These are phyloP conservation scores for Platycnemis pennipes DNA, from an alignment of 2,888 invertebrate genomes.

Conservation along the genomic window DNA sequence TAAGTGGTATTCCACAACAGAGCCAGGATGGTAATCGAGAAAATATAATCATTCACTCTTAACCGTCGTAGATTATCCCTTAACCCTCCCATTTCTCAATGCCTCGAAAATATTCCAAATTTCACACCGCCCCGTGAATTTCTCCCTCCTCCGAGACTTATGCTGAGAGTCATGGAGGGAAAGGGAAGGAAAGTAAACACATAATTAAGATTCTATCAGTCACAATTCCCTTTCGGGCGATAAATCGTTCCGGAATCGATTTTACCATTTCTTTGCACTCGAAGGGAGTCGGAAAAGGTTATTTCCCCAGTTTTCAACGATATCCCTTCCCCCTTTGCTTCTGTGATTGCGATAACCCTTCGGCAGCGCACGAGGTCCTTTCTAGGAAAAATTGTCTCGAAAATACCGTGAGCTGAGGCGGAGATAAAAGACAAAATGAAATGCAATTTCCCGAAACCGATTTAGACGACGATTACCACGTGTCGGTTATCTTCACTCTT, in stretches of 20 bases:
- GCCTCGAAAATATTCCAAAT: neutral
- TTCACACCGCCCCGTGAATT: neutral
- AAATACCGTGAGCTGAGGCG: neutral
- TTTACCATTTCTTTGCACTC: neutral
- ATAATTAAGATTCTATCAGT: conserved; percentile 21
- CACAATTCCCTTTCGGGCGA: neutral
- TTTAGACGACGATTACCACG: neutral
- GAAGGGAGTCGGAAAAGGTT: neutral
- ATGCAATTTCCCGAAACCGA: neutral
- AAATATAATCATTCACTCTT: no score
- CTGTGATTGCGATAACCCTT: neutral
- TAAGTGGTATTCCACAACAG: no score
- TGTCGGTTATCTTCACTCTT: neutral
- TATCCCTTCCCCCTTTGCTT: neutral
- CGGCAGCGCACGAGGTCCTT: neutral
- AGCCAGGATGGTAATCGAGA: no score
- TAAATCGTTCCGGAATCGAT: neutral
- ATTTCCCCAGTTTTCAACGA: neutral
- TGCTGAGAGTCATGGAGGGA: neutral
- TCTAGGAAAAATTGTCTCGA: neutral
- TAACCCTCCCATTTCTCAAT: no score
- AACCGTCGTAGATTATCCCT: no score
- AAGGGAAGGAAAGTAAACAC: conserved; percentile 4
- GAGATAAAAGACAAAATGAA: conserved; percentile 21
- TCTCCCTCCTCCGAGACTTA: neutral